Base-by-base conservation (phyloP, 1,140 invertebrate genomes). In the Brachionus sp. region DNA sequence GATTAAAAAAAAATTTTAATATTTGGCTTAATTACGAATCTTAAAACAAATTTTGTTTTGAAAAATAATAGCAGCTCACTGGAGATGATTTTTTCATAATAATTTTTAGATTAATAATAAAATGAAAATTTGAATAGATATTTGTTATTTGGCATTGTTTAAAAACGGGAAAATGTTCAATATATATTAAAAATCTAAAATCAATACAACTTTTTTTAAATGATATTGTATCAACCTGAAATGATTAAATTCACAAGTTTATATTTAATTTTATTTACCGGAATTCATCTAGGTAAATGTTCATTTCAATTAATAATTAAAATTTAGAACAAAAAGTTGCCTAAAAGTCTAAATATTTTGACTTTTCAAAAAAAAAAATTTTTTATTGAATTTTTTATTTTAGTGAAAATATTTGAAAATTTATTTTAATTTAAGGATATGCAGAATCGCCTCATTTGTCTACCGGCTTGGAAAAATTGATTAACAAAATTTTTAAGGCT, bases 381-480 rank as follows among this genome's bases (percentile, higher is more conserved):
- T n/a, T n/a, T n/a, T 39, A 39, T 9, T 5, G 4, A 39, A 5
- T 39, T 39, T 39, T 39, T 39, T 3, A 5, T 50, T 50, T 29
- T 29, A n/a, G 13, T 10, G 3, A 13, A 1, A 50, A 13, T 50
- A 10, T 50, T 0, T 13, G 13, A 16, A n/a, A 3, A 50, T 16
- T 46, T 13, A 50, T 50, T 50, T 50, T 23, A 29, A 35, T n/a
- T n/a, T n/a, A n/a, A 66, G 33, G 5, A 5, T 29, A 37, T n/a
- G n/a, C 13, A 19, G 66, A 70, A 12, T 12, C 37, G 37, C 1
- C 33, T 16, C 33, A 29, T 37, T 19, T 39, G 29, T 66, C 64
- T 16, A 62, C 50, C 1, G 77, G 77, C 13, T 37, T 80, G 39
- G 77, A 80, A 80, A 62, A 66, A 42, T 29, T 80, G n/a, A 80